Base-by-base conservation (phyloP, 2,888 invertebrate species). In the Sesia bembeciformis region DNA sequence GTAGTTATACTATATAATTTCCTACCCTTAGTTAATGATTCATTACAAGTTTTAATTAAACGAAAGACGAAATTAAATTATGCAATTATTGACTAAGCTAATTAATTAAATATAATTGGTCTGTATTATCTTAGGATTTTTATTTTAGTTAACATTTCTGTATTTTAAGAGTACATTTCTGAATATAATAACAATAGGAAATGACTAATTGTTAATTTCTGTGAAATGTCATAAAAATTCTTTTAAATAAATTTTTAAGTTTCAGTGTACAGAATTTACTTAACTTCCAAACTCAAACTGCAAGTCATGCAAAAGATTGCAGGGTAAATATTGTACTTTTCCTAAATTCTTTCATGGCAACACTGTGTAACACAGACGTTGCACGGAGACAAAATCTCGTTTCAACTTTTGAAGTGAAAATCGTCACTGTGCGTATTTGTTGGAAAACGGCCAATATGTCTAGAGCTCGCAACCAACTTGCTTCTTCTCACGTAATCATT, bases 401-500 rank as follows among this genome's bases (percentile, higher is more conserved):
- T 46, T 8, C 46, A 46, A 23, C 23, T 23, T 23, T 23, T 23
- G 5, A 3, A 51, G 23, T 40, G 3, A 43, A 57, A 46, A 52
- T 46, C 4, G 46, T 46, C 8, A 46, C 3, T 23, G 46, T 8
- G 46, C n/a, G 46, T 46, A 7, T 46, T 23, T 53, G 51, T 51
- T 57, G 57, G 58, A 58, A 61, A 61, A 51, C 54, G 39, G 41
- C 39, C 40, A 54, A 42, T 56, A 55, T 56, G 55, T 53, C 53
- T 54, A 58, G 59, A 57, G 56, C 57, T 57, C 58, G 59, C 60
- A 63, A 60, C 65, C 57, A 60, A 62, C 65, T 70, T 64, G 64
- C 64, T 66, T 70, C 68, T 75, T 75, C 75, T 73, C 78, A 78
- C 76, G 76, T 81, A 81, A 81, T 81, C 74, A 78, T 78, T 81